Evolutionary conservation across 2,888 invertebrate genomes (phyloP).

Genomic region (Parnassius apollo): DNA sequence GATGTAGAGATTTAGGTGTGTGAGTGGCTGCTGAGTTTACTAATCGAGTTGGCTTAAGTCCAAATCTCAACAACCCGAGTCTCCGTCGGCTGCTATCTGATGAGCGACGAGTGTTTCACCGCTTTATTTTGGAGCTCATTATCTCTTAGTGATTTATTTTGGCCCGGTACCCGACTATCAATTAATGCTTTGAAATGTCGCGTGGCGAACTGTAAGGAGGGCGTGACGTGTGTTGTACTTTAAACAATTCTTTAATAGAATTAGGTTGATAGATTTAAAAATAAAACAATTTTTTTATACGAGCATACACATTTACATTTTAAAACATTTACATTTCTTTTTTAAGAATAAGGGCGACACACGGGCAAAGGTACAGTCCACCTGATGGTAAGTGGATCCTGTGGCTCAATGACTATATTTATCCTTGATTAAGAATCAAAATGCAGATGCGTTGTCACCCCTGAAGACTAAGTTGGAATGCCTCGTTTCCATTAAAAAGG

Average conservation of each 20-base stretch:
- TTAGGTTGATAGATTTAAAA: no score
- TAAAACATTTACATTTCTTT: no score
- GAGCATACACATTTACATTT: no score
- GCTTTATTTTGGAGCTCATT: slow-evolving; percentile 78
- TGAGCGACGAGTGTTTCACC: slow-evolving; percentile 67
- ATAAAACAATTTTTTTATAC: no score
- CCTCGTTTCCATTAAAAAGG: no score
- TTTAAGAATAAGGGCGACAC: no score
- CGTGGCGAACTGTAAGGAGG: background rate
- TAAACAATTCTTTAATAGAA: no score
- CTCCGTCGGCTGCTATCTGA: slow-evolving; percentile 62
- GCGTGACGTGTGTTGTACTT: background rate
- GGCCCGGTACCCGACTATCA: slow-evolving; percentile 35
- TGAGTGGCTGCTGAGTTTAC: slow-evolving; percentile 44
- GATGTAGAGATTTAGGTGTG: slow-evolving; percentile 47
- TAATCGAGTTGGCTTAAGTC: slow-evolving; percentile 66
- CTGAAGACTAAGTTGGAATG: no score
- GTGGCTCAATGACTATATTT: background rate
- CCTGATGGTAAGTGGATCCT: background rate
- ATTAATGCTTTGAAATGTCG: slow-evolving; percentile 46
- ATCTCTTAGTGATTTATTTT: slow-evolving; percentile 77
- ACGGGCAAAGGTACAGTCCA: no score
- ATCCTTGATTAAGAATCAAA: no score
- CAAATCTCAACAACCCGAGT: slow-evolving; percentile 53
- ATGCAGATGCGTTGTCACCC: no score